Base-by-base conservation (phyloP, 2,797 vertebrate genomes). In the Mastacembelus armatus region DNA sequence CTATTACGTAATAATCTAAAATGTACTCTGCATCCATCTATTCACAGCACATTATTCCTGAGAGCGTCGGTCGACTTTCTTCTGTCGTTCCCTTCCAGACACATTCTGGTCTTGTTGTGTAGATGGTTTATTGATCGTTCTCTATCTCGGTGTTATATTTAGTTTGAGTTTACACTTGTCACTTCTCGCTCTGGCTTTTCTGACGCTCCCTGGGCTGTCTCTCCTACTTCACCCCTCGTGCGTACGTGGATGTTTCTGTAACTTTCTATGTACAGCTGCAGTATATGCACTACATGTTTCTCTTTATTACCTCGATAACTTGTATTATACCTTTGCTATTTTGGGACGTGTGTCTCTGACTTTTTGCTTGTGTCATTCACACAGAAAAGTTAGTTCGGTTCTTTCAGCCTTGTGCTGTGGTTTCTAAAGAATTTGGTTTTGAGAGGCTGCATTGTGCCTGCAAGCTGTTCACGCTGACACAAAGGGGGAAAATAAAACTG, bases 131-230 rank as follows among this genome's bases (percentile, higher is more conserved):
- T 10, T 35, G 48, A 27, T 43, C 69, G 52, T 61, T 74, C 12
- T 71, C 14, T 61, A 38, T 62, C 38, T 51, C 33, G 0, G 0
- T 50, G 57, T 72, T 84, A 80, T 67, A 76, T 78, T 72, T 78
- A 71, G 77, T 32, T 63, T 32, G 14, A 18, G 50, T 57, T 58
- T 18, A 40, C 49, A 22, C 30, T 50, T 8, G 30, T 59, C 57
- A 38, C 33, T 39, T 27, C 62, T 33, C 21, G 12, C 39, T 60
- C 60, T 29, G 26, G 32, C 30, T 57, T 22, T 59, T 69, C 77
- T 75, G 58, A 57, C 54, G 56, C 57, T 73, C 35, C 19, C 6
- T 15, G 9, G 3, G 22, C 55, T 21, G 10, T 50, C 16, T 52
- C 36, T 58, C 39, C 56, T 35, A 2, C 35, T 10, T 65, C 62